Percentiles rank a stretch among this genome's conserved stretches.
phyloP scores from a whole-genome alignment of 2,113 vertebrate species.

The Megaleporinus macrocephalus region DNA sequence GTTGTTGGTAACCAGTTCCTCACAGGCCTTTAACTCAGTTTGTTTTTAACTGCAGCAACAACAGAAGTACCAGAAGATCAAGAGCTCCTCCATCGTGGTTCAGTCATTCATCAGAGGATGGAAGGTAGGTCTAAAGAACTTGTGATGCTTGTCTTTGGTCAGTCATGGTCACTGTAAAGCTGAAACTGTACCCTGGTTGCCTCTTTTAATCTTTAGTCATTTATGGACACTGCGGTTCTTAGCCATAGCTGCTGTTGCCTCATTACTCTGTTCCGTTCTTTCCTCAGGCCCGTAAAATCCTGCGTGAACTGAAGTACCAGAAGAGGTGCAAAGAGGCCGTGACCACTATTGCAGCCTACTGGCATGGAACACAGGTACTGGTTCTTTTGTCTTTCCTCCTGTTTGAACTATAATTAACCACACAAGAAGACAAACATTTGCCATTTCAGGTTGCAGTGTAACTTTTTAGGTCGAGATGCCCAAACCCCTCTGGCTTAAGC shows the following conservation, averaged over 20 bases:
- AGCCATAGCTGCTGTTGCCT: not conserved
- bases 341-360: slow-evolving; percentile 92
- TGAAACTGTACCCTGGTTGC: no score
- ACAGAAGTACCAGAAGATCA: slow-evolving; percentile 88
- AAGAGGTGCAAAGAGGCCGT: slow-evolving; percentile 91
- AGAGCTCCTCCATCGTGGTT: slow-evolving; percentile 85
- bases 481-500: not conserved
- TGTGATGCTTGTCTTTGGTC: not conserved
- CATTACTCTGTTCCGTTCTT: slow-evolving; percentile 17
- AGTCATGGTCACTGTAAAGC: not conserved
- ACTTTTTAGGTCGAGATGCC: slow-evolving; percentile 6
- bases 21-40: not conserved
- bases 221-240: not conserved
- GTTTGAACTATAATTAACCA: not conserved
- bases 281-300: slow-evolving; percentile 87
- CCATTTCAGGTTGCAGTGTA: not conserved
- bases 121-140: slow-evolving; percentile 83
- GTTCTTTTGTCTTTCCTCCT: not conserved
- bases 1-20: not conserved
- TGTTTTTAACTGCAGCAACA: slow-evolving; percentile 84
- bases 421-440: not conserved
- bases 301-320: slow-evolving; percentile 91
- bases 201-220: no score
- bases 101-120: slow-evolving; percentile 96
- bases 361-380: slow-evolving; percentile 94